Evolutionary conservation across 23 tunicate species (phyloP), one percentile per base, ranked within the genome.

Genomic region (Diplosoma virens): DNA sequence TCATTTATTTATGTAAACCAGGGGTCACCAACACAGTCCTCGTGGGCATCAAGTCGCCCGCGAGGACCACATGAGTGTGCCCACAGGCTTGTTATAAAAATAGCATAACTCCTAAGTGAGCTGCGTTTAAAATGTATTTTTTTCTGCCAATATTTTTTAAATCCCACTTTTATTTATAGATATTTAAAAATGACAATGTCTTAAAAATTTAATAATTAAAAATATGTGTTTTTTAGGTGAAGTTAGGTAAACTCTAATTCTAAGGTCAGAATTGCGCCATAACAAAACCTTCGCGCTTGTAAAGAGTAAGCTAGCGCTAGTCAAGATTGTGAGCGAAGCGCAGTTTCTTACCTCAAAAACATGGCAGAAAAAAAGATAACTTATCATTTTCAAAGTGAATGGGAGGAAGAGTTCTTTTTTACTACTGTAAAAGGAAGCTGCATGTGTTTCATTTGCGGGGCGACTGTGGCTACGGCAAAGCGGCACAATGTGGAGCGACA

Each of bases 381-480:
- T 24, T 41, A 41, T 41, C 50, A 41, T 41, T 41, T 41, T 41
- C 50, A 41, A 41, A 41, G 50, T 41, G 50, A 41, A 41, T 41
- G 50, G 50, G 50, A 41, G 50, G 14, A 41, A 41, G 50, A 41
- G 50, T 41, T 41, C 50, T 7, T 41, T 41, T 41, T 41, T 41
- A 58, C 18, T 58, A 58, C 66, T 58, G 66, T 58, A n/a, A 58
- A 58, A 58, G 66, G 66, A 58, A 23, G 29, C 50, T 41, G 50
- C 50, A 14, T 41, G 50, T 41, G 50, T 41, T 41, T 41, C 50
- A 41, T 41, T 41, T 41, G 50, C 50, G 50, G 14, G 50, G 50
- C 50, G 50, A 41, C 50, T 41, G 50, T 41, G 50, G 9, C 50
- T 9, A 41, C 50, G 50, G 50, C 50, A 14, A 41, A 41, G 50